Conservation (phyloP, 64 coral and sea anemone genomes). For the Pocillopora verrucosa region DNA sequence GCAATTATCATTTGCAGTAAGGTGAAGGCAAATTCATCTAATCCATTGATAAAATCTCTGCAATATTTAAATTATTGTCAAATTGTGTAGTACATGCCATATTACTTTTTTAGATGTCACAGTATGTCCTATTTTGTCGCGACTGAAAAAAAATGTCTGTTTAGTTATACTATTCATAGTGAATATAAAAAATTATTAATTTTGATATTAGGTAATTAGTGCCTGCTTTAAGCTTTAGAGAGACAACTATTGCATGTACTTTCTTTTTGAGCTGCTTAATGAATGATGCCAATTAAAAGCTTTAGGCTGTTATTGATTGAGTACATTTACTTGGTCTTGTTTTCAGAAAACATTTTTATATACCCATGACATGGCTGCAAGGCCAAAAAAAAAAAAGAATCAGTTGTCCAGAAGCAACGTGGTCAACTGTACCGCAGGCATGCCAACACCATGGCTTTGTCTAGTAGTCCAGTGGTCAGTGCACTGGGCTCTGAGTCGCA, state of each 20-base stretch:
- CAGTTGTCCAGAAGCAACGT: too few relatives aligned
- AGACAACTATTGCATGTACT: background rate
- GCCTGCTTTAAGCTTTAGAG: background rate
- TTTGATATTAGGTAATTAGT: too few relatives aligned
- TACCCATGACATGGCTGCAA: too few relatives aligned
- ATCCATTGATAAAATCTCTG: too few relatives aligned
- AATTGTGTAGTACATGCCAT: background rate
- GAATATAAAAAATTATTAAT: background rate
- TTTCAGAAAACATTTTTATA: too few relatives aligned
- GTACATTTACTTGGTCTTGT: background rate
- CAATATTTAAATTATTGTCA: too few relatives aligned
- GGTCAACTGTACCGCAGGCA: too few relatives aligned
- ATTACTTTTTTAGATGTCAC: background rate
- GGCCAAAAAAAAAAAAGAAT: too few relatives aligned
- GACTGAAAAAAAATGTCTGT: background rate
- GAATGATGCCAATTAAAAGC: background rate
- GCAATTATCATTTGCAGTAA: background rate
- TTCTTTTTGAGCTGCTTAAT: background rate
- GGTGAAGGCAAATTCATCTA: too few relatives aligned
- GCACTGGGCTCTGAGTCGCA: too few relatives aligned
- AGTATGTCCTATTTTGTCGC: background rate
- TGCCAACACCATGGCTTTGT: too few relatives aligned
- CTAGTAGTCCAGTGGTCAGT: too few relatives aligned
- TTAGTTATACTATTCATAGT: background rate
- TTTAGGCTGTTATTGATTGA: background rate